Evolutionary conservation across 2,888 invertebrate genomes (phyloP).

Genomic region (Sericinus montela): DNA sequence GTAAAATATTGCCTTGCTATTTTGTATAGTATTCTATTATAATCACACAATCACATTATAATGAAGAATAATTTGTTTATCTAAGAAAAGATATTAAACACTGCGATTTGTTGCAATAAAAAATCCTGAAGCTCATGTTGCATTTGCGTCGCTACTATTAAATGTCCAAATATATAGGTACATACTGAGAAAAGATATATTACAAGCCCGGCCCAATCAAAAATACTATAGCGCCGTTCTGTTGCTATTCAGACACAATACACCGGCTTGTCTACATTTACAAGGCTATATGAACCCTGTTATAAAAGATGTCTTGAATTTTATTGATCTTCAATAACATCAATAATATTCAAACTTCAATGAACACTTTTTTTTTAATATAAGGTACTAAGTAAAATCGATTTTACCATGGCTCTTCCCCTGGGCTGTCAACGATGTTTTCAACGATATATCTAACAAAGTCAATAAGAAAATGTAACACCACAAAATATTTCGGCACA

Average conservation of each 20-base stretch:
- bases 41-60: no score
- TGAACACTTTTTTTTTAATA: no score
- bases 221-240: conserved; percentile 45
- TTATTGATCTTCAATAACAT: neutral
- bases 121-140: no score
- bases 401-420: conserved; percentile 87
- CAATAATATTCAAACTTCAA: no score
- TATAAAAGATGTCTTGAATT: neutral
- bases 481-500: conserved; percentile 80
- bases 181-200: conserved; percentile 37
- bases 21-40: no score
- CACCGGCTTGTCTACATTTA: neutral
- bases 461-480: conserved; percentile 83
- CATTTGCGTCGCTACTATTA: no score
- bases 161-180: neutral
- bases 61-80: no score
- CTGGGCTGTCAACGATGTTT: conserved; percentile 84
- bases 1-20: no score
- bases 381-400: conserved; percentile 46
- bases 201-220: conserved; percentile 47
- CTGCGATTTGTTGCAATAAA: no score
- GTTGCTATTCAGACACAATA: neutral
- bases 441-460: conserved; percentile 82
- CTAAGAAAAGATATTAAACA: no score
- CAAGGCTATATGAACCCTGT: neutral